Base-by-base conservation (phyloP, 2,888 invertebrate species). In the Rhingia rostrata region DNA sequence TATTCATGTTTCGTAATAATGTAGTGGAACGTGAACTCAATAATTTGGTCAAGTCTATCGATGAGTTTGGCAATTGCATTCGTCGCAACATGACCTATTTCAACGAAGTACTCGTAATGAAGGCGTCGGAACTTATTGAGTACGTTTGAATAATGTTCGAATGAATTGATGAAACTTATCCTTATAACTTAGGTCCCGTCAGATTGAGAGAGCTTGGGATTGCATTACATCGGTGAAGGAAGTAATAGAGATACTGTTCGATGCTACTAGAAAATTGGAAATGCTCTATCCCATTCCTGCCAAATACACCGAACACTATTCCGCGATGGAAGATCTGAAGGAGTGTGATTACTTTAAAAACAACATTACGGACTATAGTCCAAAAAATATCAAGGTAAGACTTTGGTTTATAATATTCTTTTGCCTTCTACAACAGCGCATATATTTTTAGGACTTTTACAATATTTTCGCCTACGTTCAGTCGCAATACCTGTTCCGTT, bases 381-480 rank as follows among this genome's bases (percentile, higher is more conserved):
- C 90, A 3, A 91, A 90, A 79, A 90, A 91, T 63, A 90, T 91
- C 10, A 91, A 91, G 88, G 91, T 90, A 58, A 67, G 83, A 85
- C 41, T 5, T 1, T 6, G 1, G 22, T 1, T 22, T 22, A 22
- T 22, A 22, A 22, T 22, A 22, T 22, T 7, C 10, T 2, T 9
- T 41, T 12, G 1, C 14, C 47, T 22, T 47, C 22, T 47, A 7
- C 14, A n/a, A 47, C 47, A 0, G n/a, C 41, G 0, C 41, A 45
- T 22, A 4, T 22, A 3, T 22, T 82, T 70, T 6, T 83, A 92
- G 91, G 91, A 91, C 69, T 91, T 92, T 70, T 91, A 91, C 87
- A 92, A 92, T 75, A 91, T 92, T 35, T 92, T 91, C 69, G 90
- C 91, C 22, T 91, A 91, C 78, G 90, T 91, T 45, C 92, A 92